Conservation (phyloP, 2,113 vertebrate species). For the Nesoenas mayeri region DNA sequence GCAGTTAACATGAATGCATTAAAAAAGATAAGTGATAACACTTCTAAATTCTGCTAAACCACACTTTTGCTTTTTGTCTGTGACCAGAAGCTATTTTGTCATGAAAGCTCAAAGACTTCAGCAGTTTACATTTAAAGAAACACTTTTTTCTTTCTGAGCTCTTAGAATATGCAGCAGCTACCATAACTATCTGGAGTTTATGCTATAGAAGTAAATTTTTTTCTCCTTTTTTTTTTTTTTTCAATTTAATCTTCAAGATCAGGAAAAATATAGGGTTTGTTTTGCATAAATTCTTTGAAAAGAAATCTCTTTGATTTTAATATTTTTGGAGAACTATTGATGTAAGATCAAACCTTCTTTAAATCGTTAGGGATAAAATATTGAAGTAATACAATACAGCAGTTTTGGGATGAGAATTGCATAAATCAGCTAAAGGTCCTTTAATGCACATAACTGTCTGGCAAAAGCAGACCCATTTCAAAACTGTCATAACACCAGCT, state of each 20-base stretch:
- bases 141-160: neutral
- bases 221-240: neutral
- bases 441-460: slow-evolving; percentile 59
- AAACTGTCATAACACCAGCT: slow-evolving; percentile 65
- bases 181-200: neutral
- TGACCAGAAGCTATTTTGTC: slow-evolving; percentile 33
- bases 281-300: slow-evolving; percentile 59
- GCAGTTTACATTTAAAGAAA: slow-evolving; percentile 5
- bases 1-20: slow-evolving; percentile 8
- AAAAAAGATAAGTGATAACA: neutral
- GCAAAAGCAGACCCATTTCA: slow-evolving; percentile 51
- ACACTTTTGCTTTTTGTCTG: slow-evolving; percentile 24
- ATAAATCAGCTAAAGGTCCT: slow-evolving; percentile 64
- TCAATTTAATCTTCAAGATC: neutral
- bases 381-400: slow-evolving; percentile 68
- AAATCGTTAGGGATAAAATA: slow-evolving; percentile 67
- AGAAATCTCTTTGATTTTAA: slow-evolving; percentile 65
- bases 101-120: slow-evolving; percentile 16
- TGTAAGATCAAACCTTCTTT: slow-evolving; percentile 66
- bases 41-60: neutral
- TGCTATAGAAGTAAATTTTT: neutral
- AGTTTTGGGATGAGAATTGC: slow-evolving; percentile 59
- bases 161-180: slow-evolving; percentile 29
- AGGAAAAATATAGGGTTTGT: slow-evolving; percentile 34
- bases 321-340: slow-evolving; percentile 57